These are phyloP conservation scores for Platalea minor DNA, from an alignment of 2,797 vertebrate genomes.

Conservation along the genomic window DNA sequence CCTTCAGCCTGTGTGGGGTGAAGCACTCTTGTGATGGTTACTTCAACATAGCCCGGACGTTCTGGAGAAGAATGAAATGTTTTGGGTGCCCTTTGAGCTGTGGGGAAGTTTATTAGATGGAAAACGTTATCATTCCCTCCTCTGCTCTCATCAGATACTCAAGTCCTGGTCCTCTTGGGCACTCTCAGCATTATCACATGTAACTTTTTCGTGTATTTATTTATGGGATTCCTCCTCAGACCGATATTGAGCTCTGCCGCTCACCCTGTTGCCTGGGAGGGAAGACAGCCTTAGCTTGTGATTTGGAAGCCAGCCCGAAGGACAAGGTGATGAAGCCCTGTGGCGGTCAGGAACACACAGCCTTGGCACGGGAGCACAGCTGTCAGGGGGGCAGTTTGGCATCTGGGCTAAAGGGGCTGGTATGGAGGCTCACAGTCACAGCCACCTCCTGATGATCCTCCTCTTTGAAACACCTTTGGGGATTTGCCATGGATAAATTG, in stretches of 20 bases:
- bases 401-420: background rate
- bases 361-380: rapidly evolving
- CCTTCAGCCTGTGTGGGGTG: background rate
- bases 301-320: background rate
- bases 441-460: background rate
- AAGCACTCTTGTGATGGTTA: background rate
- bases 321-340: no score
- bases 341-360: background rate
- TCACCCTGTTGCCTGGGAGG: no score
- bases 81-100: background rate
- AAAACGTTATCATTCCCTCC: rapidly evolving
- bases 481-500: rapidly evolving
- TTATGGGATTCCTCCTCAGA: background rate
- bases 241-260: rapidly evolving
- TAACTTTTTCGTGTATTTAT: background rate
- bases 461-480: background rate
- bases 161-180: background rate
- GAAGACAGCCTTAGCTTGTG: background rate
- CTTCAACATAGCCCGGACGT: rapidly evolving
- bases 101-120: background rate
- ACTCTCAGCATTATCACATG: background rate
- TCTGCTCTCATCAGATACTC: background rate
- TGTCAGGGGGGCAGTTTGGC: background rate
- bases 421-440: background rate
- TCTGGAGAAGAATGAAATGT: background rate